Conservation (phyloP, 2,797 vertebrate species). For the Sandelia bainsii region DNA sequence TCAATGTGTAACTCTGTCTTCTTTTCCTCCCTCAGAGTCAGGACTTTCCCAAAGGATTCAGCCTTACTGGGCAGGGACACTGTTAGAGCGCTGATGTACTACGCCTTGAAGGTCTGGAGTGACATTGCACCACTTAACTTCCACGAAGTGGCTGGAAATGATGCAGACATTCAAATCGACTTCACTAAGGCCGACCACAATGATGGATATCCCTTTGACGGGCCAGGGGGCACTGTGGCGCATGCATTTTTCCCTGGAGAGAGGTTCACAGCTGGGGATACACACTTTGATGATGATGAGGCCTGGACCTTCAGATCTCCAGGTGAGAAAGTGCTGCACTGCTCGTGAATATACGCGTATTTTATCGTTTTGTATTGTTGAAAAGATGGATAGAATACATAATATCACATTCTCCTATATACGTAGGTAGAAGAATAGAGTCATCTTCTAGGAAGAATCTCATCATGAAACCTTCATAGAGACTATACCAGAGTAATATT, state of each 20-base stretch:
- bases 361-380: neutral
- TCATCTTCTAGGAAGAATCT: constrained; percentile 16
- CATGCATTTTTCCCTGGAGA: constrained; percentile 96
- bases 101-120: constrained; percentile 97
- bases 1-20: neutral
- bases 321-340: constrained; percentile 44
- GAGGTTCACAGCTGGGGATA: constrained; percentile 90
- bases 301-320: constrained; percentile 88
- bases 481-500: constrained; percentile 5
- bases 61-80: constrained; percentile 91
- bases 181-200: constrained; percentile 93
- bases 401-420: neutral
- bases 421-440: neutral
- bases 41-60: constrained; percentile 92
- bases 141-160: constrained; percentile 93
- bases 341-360: neutral
- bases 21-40: constrained; percentile 83
- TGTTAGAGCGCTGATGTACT: constrained; percentile 95
- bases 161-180: constrained; percentile 96
- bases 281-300: constrained; percentile 92
- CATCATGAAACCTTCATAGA: constrained; percentile 10
- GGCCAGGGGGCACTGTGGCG: constrained; percentile 94
- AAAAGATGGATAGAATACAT: neutral
- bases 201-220: constrained; percentile 93
- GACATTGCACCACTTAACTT: constrained; percentile 94